Evolutionary conservation across 2,797 vertebrate species (phyloP), one percentile per base, ranked within the genome.

Genomic region (Buphagus erythrorhynchus): DNA sequence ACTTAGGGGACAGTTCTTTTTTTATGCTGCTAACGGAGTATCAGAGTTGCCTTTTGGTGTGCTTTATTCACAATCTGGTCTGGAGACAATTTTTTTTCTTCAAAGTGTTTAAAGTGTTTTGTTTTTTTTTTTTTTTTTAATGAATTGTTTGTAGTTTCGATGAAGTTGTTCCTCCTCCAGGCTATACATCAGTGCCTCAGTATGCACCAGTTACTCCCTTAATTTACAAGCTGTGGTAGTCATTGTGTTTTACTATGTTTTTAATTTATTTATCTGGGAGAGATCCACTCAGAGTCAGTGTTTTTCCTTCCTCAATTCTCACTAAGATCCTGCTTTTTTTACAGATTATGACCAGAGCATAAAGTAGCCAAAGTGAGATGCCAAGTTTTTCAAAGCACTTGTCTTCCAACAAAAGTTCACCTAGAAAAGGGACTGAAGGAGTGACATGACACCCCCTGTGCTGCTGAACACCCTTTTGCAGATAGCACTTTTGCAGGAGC

Each of bases 21-120:
- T 97, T 93, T 96, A 78, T 96, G 93, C 40, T 95, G 68, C 92
- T 95, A 93, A 88, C 80, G 25, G 38, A 92, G 52, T 93, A 85
- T 95, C 95, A 86, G 94, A 57, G 61, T 89, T 97, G 95, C 75
- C 58, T 96, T 94, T 96, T 48, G 58, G 90, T 78, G 28, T 92
- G 79, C 77, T 95, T 94, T 96, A 88, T 95, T 97, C 94, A 93
- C 68, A 94, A 89, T 43, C 92, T 92, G 77, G 67, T 94, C 89
- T 96, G 93, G 89, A 97, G 95, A 95, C 80, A 95, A 81, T 95
- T 94, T 96, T 85, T 84, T 85, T 95, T 52, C 92, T 94, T 97
- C 87, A 93, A 95, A 95, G 73, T 90, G 52, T 48, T 94, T 84
- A n/a, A n/a, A n/a, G n/a, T n/a, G n/a, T n/a, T n/a, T n/a, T n/a